phyloP scores from a whole-genome alignment of 2,888 invertebrate species.

The Athalia rosae region DNA sequence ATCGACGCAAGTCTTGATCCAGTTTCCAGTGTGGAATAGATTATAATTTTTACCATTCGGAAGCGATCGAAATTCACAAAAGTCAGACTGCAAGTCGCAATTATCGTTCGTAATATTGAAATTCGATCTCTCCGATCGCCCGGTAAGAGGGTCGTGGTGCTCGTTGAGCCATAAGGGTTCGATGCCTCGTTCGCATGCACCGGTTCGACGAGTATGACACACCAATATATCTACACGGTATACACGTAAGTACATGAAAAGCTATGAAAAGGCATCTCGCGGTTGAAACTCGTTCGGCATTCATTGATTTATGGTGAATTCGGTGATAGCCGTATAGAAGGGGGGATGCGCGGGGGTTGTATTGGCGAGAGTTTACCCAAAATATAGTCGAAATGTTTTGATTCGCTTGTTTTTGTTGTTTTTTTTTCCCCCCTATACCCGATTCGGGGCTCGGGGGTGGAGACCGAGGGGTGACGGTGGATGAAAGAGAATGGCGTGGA shows the following conservation, averaged over 20 bases:
- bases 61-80: no score
- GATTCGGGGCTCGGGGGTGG: not conserved
- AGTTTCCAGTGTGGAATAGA: no score
- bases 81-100: no score
- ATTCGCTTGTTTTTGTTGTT: not conserved
- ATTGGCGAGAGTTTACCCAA: not conserved
- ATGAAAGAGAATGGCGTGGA: conserved; percentile 58
- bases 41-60: no score
- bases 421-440: not conserved
- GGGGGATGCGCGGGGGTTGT: not conserved
- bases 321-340: not conserved
- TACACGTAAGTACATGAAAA: not conserved
- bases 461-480: not conserved
- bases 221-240: not conserved
- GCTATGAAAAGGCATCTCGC: not conserved
- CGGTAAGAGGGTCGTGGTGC: no score
- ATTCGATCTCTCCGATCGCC: no score
- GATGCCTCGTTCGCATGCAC: no score
- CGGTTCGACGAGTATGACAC: no score
- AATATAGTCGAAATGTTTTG: not conserved
- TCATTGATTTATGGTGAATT: not conserved
- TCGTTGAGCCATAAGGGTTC: no score
- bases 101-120: no score
- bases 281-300: not conserved
- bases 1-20: no score